These are phyloP conservation scores for Pharmacophagus antenor DNA, from an alignment of 2,888 invertebrate genomes.

Conservation along the genomic window DNA sequence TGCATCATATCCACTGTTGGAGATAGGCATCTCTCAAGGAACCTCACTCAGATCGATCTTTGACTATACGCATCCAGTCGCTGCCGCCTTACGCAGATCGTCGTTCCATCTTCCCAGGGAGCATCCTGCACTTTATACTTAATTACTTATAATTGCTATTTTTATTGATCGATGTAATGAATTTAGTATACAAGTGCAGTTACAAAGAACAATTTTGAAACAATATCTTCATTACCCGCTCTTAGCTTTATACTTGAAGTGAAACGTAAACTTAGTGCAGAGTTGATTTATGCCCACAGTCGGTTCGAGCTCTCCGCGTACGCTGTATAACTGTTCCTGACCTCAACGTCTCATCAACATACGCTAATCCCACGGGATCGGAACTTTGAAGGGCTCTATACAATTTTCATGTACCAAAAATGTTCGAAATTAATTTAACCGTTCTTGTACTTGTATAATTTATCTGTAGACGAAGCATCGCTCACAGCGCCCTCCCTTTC, in stretches of 20 bases:
- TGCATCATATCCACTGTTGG: too few relatives aligned
- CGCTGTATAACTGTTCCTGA: conserved; percentile 64
- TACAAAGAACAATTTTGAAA: too few relatives aligned
- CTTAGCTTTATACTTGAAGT: conserved; percentile 38
- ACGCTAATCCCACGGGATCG: conserved; percentile 54
- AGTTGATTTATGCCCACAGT: conserved; percentile 70
- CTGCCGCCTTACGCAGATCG: too few relatives aligned
- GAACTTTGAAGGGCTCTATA: conserved; percentile 37
- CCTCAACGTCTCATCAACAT: conserved; percentile 67
- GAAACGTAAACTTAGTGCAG: conserved; percentile 44
- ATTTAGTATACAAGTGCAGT: too few relatives aligned
- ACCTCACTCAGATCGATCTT: too few relatives aligned
- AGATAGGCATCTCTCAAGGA: too few relatives aligned
- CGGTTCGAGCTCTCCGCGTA: conserved; percentile 63
- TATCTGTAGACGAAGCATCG: conserved; percentile 1
- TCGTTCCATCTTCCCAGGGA: too few relatives aligned
- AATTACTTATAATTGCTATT: too few relatives aligned
- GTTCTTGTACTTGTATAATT: conserved; percentile 17
- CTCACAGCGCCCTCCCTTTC: background rate
- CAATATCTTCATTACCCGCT: conserved; percentile 39
- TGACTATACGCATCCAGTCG: too few relatives aligned
- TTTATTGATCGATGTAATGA: too few relatives aligned
- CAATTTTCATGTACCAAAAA: conserved; percentile 24
- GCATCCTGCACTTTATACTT: too few relatives aligned
- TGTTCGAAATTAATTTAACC: conserved; percentile 28